Base-by-base conservation (phyloP, 2,797 vertebrate species). In the Carcharodon carcharias region DNA sequence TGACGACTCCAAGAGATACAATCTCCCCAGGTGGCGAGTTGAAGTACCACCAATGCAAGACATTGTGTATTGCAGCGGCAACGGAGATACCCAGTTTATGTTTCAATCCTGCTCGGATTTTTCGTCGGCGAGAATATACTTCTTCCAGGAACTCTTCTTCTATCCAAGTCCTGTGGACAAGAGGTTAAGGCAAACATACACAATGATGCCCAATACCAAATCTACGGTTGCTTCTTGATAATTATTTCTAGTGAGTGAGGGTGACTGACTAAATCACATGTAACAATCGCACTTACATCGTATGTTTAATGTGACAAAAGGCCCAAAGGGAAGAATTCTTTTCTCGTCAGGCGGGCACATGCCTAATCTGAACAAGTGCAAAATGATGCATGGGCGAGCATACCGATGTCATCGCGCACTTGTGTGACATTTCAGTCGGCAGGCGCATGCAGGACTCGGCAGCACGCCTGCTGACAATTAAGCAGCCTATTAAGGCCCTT, bases 31-130 rank as follows among this genome's bases (percentile, higher is more conserved):
- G 96, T 0, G 97, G 97, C 7, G 97, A 98, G 40, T 96, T 97
- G 0, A 97, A 97, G 63, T 97, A 98, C 99, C 99, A 99, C n/a
- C 98, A 98, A 56, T 96, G 98, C 95, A 99, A 97, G 0, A 98
- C 97, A 0, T 97, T 97, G n/a, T 98, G 97, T 97, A 99, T 96
- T 0, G 98, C 98, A 1, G 98, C 98, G 91, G 98, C 97, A 31
- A 97, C 96, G 16, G 98, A 98, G 96, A 99, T 97, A 71, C 97
- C 97, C 0, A 97, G 96, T 16, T 96, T 96, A 0, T 89, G 97
- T 95, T 96, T 77, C 0, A 96, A 97, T 96, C 96, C 97, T 31
- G 97, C 97, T 45, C 96, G 96, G 96, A 98, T 96, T 2, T 96
- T 96, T 71, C 94, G 45, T 23, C 96, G 97, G 12, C 95, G 98